Evolutionary conservation across 1,140 invertebrate genomes (phyloP), one percentile per base, ranked within the genome.

Genomic region (Lucilia sericata): DNA sequence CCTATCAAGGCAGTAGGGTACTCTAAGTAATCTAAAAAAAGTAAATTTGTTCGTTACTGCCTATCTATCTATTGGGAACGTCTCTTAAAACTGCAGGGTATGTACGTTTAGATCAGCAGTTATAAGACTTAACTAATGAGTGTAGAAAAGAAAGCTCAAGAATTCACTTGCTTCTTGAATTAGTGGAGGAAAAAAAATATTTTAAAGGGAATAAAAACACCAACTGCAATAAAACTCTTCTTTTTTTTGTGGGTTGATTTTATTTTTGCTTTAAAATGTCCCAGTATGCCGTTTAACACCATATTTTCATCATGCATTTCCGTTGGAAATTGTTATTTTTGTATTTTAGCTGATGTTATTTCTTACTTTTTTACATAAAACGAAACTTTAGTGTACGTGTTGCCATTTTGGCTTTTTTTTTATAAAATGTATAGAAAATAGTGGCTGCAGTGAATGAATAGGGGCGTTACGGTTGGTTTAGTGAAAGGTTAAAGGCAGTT

Each of bases 211-310:
- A 42, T 42, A 42, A 42, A 42, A 42, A 42, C 42, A 42, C 42
- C 7, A 70, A 21, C 19, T 49, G 76, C 76, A 80, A 51, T 80
- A 80, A 80, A 80, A 51, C 42, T 21, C 42, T 51, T 49, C 21
- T 36, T 36, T 55, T 30, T 30, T 30, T 30, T 2, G 25, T 2
- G 25, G 25, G 42, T 42, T 42, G 42, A 42, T 42, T 60, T 60
- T 60, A 60, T 60, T 60, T 60, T 60, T n/a, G 3, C 55, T n/a
- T 80, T 17, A 80, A 88, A 89, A 87, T 89, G 88, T 89, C 88
- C 88, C 88, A 88, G 88, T 86, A 87, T 87, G 88, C 87, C 86
- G 86, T 89, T 89, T 89, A 89, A 86, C 88, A 87, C 86, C 87
- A 86, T 85, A 87, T 87, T 86, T 85, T 83, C 65, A 74, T 74